Evolutionary conservation across 2,113 vertebrate genomes (phyloP), one percentile per base, ranked within the genome.

Genomic region (Gallinago media): DNA sequence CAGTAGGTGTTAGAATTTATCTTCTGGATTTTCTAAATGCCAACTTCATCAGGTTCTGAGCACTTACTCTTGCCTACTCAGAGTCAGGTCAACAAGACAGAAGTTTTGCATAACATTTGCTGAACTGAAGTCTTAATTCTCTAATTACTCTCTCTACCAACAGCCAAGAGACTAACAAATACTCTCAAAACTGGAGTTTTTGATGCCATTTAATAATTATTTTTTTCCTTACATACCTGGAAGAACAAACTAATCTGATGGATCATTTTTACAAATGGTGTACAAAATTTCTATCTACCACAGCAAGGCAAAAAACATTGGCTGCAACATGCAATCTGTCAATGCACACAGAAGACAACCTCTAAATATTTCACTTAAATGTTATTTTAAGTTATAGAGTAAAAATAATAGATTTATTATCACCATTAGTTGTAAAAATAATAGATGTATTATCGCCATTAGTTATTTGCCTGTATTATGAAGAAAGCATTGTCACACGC

Each of bases 1-100:
- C 91, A 95, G 85, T 65, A 89, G 89, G 86, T 84, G 66, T 90
- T 96, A 94, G 95, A 97, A 78, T 95, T 93, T 92, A 94, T 94
- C 88, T 83, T 79, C 47, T 93, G 80, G 68, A 91, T 96, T 97
- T 97, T 97, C 81, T 95, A 97, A 97, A 97, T 95, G 96, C 82
- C 95, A 98, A 34, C 77, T 94, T 71, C 77, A 93, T 73, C 96
- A 86, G 86, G 77, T 92, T 97, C 76, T 97, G 70, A 96, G 81
- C 49, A 95, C 55, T 96, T 79, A 82, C 11, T 78, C 55, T 25
- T 97, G 86, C 94, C 92, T 88, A 96, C 92, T 97, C 95, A 97
- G 22, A 75, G 79, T 40, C 85, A 67, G 95, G 95, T 85, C 85
- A 97, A 74, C n/a, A 94, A 89, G 67, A 91, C 21, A 95, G 77